Evolutionary conservation across 2,113 vertebrate species (phyloP), one percentile per base, ranked within the genome.

Genomic region (Jacana jacana): DNA sequence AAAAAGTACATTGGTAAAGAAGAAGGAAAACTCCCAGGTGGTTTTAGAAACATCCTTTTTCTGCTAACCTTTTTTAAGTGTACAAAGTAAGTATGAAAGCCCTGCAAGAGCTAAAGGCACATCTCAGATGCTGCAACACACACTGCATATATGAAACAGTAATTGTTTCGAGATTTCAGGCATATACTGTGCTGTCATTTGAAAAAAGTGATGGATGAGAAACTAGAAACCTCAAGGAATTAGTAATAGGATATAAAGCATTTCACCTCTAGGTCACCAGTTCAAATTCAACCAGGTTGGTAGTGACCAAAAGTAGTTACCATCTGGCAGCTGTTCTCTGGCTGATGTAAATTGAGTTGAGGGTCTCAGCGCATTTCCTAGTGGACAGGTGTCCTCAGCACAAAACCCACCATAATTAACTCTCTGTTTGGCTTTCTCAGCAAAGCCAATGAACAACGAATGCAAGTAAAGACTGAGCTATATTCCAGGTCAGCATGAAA

Each of bases 201-300:
- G 91, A 95, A 96, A 97, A 96, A 95, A 95, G 90, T 96, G 96
- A 96, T 97, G 96, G 96, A 96, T 97, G 95, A 95, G 97, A 97
- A 97, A 97, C 84, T 93, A 92, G 95, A 97, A 96, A 97, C 96
- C 91, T 88, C 72, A 85, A 95, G 96, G 95, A 97, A 97, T 95
- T 96, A 96, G 97, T 97, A 97, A 96, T 81, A 95, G 89, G 97
- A 97, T 97, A 97, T 94, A 96, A 92, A 97, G 95, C 90, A 97
- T 96, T 97, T 97, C 97, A 97, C 96, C 97, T 97, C 97, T 93
- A 84, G 95, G 95, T 97, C 96, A 97, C 81, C 95, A 94, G 96
- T 96, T 97, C 95, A 95, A 95, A 96, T 97, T 96, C 95, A 96
- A 92, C 94, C 97, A 97, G 91, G 96, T 97, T 95, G 95, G 85